Evolutionary conservation across 1,140 invertebrate genomes (phyloP).

Genomic region (Teleogryllus occipitalis): DNA sequence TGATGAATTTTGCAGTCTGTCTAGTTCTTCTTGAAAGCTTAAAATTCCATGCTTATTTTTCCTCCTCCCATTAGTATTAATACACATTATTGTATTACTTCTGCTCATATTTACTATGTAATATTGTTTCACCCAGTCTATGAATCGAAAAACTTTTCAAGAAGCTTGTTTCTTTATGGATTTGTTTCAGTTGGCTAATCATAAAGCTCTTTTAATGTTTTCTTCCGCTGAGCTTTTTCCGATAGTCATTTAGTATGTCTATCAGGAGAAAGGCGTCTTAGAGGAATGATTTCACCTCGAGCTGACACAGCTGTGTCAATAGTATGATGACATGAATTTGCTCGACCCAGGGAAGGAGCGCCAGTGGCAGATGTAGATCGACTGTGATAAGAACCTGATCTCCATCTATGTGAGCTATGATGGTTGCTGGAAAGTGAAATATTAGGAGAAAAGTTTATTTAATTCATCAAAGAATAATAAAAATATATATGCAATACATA

Average conservation of each 20-base stretch:
- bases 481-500: not conserved
- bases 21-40: no score
- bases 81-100: no score
- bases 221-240: not conserved
- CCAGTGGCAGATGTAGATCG: not conserved
- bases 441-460: not conserved
- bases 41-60: no score
- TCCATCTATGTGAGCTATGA: slow-evolving; percentile 7
- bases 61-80: no score
- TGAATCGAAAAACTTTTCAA: no score
- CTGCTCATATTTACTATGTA: no score
- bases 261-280: slow-evolving; percentile 14
- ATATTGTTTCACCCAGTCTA: no score
- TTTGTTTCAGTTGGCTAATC: not conserved
- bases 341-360: not conserved
- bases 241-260: slow-evolving; percentile 11
- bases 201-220: not conserved
- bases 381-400: slow-evolving; percentile 10
- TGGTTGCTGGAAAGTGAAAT: not conserved
- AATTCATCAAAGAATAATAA: not conserved
- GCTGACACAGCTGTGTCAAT: slow-evolving; percentile 21
- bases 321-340: not conserved
- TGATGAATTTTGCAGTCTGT: no score
- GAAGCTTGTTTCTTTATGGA: no score
- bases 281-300: slow-evolving; percentile 21